Base-by-base conservation (phyloP, 1,140 invertebrate genomes). In the Daktulosphaira vitifoliae region DNA sequence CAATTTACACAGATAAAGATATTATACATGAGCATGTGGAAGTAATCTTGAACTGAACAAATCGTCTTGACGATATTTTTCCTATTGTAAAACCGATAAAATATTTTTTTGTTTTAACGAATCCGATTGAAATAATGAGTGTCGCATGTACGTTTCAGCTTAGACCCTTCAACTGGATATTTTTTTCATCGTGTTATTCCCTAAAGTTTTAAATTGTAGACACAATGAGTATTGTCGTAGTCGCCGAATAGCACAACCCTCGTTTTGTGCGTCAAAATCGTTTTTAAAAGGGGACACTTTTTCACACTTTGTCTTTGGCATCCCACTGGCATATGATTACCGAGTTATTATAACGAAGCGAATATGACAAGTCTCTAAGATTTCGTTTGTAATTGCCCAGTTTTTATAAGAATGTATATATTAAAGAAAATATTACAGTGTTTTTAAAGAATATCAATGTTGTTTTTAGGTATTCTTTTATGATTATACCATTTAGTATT, bases 241-340 rank as follows among this genome's bases (percentile, higher is more conserved):
- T 11, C 46, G 56, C 25, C 42, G 29, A 33, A 33, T 46, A 16
- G 56, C 42, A 62, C 56, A 39, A 38, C 56, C 56, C 42, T 62
- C 56, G 56, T 62, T 62, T 62, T 33, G 29, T 33, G 20, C 18
- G 25, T 62, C 26, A 38, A 46, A 62, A n/a, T n/a, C 46, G 26
- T 39, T 62, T 46, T 48, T 62, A 18, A n/a, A 62, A 62, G 56
- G 56, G 56, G 56, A 62, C 44, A 62, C 38, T 29, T 29, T 62
- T 62, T 62, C 26, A 39, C 56, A 62, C 42, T 46, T 62, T 42
- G 38, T 62, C 56, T 62, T 11, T 11, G 29, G 5, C 11, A 33
- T 33, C 54, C 44, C 26, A 39, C 56, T 62, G 56, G 46, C 56
- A 62, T 46, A 25, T 39, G 56, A 62, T 62, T 62, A 62, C 44